Evolutionary conservation across 35 echinoderm and acorn worm species (phyloP), one percentile per base, ranked within the genome.

Genomic region (Diadema setosum): DNA sequence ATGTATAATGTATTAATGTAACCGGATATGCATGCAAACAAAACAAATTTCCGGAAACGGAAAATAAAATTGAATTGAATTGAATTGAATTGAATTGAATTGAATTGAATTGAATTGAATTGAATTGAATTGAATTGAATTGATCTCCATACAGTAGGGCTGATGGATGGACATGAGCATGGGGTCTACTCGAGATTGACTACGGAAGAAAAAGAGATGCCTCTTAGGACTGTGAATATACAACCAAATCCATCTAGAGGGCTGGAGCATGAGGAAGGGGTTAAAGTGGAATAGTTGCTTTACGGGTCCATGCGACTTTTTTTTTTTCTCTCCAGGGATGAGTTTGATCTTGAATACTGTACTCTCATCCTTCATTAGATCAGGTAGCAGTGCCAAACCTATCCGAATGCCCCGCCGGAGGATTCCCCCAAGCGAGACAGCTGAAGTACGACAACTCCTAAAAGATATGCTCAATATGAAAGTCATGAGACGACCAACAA

Each of bases 291-390:
- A 27, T 3, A 4, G 17, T 34, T 73, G 18, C n/a, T n/a, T 30
- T 73, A 3, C 31, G 12, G 3, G 31, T 5, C 5, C 2, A 73
- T 34, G 37, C 17, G 18, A 34, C 14, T 34, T 84, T 63, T 0
- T 83, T n/a, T n/a, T n/a, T n/a, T n/a, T n/a, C n/a, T 93, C 76
- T 50, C 65, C 3, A 8, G 21, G 26, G 81, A 65, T 0, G 78
- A 82, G 23, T 80, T 84, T 16, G 86, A 94, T 46, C 34, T 89
- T 5, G 92, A 86, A 31, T 58, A 58, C 5, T 89, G 91, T 55
- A 55, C 33, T n/a, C 35, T 93, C 9, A 84, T 93, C 45, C 91
- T 86, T 5, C 92, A 90, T 43, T 42, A 89, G 74, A 90, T 94
- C 15, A 25, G 34, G 5, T 9, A 89, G 23, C 35, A 40, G 42